Percentiles rank a stretch among this genome's conserved stretches.
Evolutionary conservation across 1,140 invertebrate species (phyloP).

Genomic region (Polypedilum pembai): DNA sequence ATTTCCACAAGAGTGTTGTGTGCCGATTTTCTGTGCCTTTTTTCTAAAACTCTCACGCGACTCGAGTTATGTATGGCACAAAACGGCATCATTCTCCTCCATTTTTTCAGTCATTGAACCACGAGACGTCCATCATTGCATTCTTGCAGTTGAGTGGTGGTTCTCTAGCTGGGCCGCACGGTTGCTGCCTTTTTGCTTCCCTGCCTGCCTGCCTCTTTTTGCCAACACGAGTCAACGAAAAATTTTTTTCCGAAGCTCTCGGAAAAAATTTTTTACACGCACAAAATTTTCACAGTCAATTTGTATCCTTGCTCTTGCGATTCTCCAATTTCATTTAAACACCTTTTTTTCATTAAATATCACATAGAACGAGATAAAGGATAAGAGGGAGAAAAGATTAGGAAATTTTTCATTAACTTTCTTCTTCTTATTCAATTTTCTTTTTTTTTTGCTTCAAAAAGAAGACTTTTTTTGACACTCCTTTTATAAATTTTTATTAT

Average conservation of each 20-base stretch:
- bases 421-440: background rate
- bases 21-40: conserved; percentile 19
- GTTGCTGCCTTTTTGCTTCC: background rate
- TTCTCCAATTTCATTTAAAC: conserved; percentile 24
- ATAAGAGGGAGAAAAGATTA: background rate
- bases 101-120: conserved; percentile 21
- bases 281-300: conserved; percentile 24
- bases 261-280: conserved; percentile 1
- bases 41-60: conserved; percentile 25
- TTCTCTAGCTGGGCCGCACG: background rate
- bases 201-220: too few species aligned
- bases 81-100: conserved; percentile 15
- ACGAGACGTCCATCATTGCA: conserved; percentile 23
- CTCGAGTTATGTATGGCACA: conserved; percentile 2
- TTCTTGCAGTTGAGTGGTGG: background rate
- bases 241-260: background rate
- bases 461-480: background rate
- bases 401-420: conserved; percentile 1
- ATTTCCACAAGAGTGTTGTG: conserved; percentile 6
- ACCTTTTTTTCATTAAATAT: background rate
- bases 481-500: background rate
- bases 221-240: background rate
- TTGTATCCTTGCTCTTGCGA: background rate
- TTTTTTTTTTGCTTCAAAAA: background rate
- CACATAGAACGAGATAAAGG: background rate